Evolutionary conservation across 2,888 invertebrate genomes (phyloP), one percentile per base, ranked within the genome.

Genomic region (Tipula lateralis): DNA sequence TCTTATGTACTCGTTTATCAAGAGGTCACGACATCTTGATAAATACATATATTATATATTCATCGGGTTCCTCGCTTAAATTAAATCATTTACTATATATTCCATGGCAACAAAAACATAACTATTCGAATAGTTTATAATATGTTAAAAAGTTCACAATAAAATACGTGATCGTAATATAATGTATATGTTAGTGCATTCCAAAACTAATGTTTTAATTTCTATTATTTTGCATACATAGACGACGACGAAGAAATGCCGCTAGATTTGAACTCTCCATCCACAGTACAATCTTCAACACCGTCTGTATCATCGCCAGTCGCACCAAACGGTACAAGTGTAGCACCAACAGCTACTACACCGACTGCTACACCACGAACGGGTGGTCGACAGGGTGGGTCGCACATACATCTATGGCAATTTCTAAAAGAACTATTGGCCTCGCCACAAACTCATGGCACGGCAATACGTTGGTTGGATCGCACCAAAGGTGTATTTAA

Each of bases 341-440:
- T 86, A 85, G 84, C 85, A 50, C 29, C 84, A 84, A 80, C 12
- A 83, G 80, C 84, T 83, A 32, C 84, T 83, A 32, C 84, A 32
- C 84, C 84, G 16, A 66, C 86, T 83, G 83, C 86, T 32, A 85
- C 86, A 32, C 84, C 84, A 84, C 88, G 88, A 85, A 89, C 89
- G 81, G 87, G n/a, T n/a, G n/a, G 89, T 7, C 88, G 91, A 85
- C 91, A 92, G 82, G 93, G 94, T 83, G 95, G 96, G 86, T 96
- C 97, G 0, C 97, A 97, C 90, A 99, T 99, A 87, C 99, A 99
- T 90, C 92, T 99, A 83, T 99, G 99, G 99, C 99, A 99, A 91
- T 99, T 99, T 91, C 92, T 99, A 84, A 98, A 98, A 89, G 99
- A 99, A 89, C 93, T 99, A 16, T 92, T 99, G 0, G 93, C 96